Base-by-base conservation (phyloP, 2,888 invertebrate species). In the Suillia variegata region DNA sequence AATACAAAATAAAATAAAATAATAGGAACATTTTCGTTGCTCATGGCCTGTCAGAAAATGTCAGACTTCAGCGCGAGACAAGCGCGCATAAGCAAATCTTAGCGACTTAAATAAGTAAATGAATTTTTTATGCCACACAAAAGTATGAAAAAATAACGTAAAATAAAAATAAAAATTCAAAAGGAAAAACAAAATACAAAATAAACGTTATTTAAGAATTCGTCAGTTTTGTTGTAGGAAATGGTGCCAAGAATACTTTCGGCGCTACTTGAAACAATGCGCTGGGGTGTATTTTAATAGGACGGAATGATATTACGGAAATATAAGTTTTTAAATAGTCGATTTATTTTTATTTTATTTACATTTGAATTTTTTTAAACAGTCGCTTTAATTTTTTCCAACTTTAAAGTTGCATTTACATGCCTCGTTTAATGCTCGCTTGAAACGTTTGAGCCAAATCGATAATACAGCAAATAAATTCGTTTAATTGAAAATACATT, bases 1-100 rank as follows among this genome's bases (percentile, higher is more conserved):
- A 74, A 70, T 66, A n/a, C n/a, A n/a, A n/a, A n/a, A n/a, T n/a
- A n/a, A n/a, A n/a, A n/a, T n/a, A n/a, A n/a, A n/a, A n/a, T n/a
- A n/a, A n/a, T n/a, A n/a, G n/a, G n/a, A n/a, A n/a, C n/a, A n/a
- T n/a, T n/a, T n/a, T n/a, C 75, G 69, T 74, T 75, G 73, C 70
- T 73, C 74, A 73, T 73, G 69, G 73, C 64, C 68, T 76, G 77
- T 77, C 77, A 77, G 66, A 75, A 73, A 76, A 74, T 76, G 77
- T 77, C 78, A 77, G 74, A 69, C 75, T 62, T 64, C 62, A 65
- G 56, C 31, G 48, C 57, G 24, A 56, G n/a, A n/a, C n/a, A n/a
- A n/a, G n/a, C 33, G n/a, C 17, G 48, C 54, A 48, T 54, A 55
- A 53, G 62, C 53, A 65, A 67, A 62, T 69, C 66, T 65, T 67